phyloP scores from a whole-genome alignment of 2,888 invertebrate genomes.

The Geophilus truncorum region DNA sequence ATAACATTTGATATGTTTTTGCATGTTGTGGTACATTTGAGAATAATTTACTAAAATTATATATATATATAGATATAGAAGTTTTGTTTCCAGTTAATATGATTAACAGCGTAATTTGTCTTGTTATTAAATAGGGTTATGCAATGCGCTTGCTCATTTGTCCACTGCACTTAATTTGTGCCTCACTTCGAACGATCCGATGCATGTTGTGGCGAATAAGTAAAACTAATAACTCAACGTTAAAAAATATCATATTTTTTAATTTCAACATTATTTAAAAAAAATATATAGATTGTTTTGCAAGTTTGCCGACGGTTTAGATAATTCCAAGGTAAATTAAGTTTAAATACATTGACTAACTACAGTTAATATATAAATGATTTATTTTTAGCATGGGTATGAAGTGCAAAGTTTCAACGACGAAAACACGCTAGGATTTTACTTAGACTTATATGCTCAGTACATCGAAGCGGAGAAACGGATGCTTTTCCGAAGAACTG shows the following conservation, averaged over 20 bases:
- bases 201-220: slow-evolving; percentile 30
- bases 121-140: slow-evolving; percentile 39
- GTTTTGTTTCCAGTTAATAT: neutral
- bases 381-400: slow-evolving; percentile 44
- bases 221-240: neutral
- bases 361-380: neutral
- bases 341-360: neutral
- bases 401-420: slow-evolving; percentile 46
- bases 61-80: too few species aligned
- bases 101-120: neutral
- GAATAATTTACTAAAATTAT: too few species aligned
- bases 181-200: slow-evolving; percentile 39
- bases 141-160: slow-evolving; percentile 42
- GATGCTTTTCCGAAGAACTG: slow-evolving; percentile 45
- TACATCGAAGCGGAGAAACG: slow-evolving; percentile 43
- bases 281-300: slow-evolving; percentile 44
- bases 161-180: slow-evolving; percentile 42
- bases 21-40: too few species aligned
- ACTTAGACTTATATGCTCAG: slow-evolving; percentile 46
- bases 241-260: neutral
- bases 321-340: slow-evolving; percentile 44
- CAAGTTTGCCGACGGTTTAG: slow-evolving; percentile 44
- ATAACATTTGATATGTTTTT: neutral
- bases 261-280: too few species aligned
- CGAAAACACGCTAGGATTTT: slow-evolving; percentile 47